Evolutionary conservation across 2,888 invertebrate species (phyloP), one percentile per base, ranked within the genome.

Genomic region (Melanophora roralis): DNA sequence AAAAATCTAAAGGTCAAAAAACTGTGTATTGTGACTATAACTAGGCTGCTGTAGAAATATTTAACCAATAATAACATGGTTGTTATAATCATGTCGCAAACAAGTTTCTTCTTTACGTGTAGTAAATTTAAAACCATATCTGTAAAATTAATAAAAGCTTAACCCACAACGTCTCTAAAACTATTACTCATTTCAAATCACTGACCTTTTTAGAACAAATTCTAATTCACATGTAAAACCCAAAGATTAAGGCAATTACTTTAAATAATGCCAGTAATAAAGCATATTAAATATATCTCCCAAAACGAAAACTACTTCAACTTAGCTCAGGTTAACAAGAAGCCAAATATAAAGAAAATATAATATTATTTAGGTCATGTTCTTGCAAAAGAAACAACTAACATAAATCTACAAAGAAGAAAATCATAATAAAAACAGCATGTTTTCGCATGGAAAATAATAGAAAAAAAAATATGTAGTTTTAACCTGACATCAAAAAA

Each of bases 351-450:
- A 43, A 38, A 62, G 21, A 23, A 76, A 71, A 64, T 40, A 64
- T 11, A 59, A 27, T 65, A 51, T 38, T 59, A 77, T 67, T 60
- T 72, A 47, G 77, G 72, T 78, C 77, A 78, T 71, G 64, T 77
- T 71, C 34, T 71, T 49, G 12, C 11, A 47, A 36, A 51, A 62
- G 9, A 2, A 59, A 51, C 23, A 14, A 34, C 9, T 60, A 51
- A 40, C n/a, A 19, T 8, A 53, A 27, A 40, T 45, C 27, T 27
- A 19, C 21, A 14, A 8, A 34, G 36, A 43, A 51, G 6, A 21
- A 40, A 34, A 40, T 19, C 6, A 14, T 40, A 36, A 40, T 0
- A 14, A 27, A 64, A 45, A 64, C 23, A 43, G 14, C 23, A 68
- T 53, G 40, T 53, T 14, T n/a, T 21, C 9, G 47, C 6, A 3